A percentile compares a stretch with the other conserved stretches of the same genome.
Conservation (phyloP, 2,113 vertebrate species). For the Elanoides forficatus region DNA sequence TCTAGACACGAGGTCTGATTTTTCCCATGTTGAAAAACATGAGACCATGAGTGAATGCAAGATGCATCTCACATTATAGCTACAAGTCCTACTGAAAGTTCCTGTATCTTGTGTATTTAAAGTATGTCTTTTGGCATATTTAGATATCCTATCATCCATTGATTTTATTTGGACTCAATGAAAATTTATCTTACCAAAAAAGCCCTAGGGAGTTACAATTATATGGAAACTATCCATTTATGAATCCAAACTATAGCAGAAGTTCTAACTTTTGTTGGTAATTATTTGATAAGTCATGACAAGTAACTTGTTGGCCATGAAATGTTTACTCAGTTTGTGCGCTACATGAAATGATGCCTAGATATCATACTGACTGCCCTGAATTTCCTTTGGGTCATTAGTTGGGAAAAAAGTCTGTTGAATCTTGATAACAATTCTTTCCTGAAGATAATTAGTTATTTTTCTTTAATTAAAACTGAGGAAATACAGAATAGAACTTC, state of each 20-base stretch:
- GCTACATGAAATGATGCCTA: neutral
- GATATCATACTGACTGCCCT: neutral
- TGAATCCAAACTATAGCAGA: neutral
- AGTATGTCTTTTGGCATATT: neutral
- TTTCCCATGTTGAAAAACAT: neutral
- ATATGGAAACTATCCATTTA: neutral
- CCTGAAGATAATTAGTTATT: conserved; percentile 26
- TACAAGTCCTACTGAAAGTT: neutral
- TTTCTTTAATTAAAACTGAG: conserved; percentile 33
- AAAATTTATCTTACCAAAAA: neutral
- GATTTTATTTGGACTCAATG: neutral
- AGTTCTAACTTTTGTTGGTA: neutral
- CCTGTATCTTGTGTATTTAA: too few species aligned
- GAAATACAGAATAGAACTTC: conserved; percentile 15
- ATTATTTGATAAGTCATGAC: neutral
- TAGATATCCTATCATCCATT: neutral
- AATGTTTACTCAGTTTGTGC: neutral
- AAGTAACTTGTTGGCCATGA: neutral
- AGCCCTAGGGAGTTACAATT: neutral
- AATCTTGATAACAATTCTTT: neutral
- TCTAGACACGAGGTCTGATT: neutral
- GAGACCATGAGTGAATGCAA: neutral
- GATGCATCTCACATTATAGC: neutral
- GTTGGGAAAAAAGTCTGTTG: neutral
- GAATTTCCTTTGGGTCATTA: neutral